Base-by-base conservation (phyloP, 1,140 invertebrate species). In the Lethrus apterus region DNA sequence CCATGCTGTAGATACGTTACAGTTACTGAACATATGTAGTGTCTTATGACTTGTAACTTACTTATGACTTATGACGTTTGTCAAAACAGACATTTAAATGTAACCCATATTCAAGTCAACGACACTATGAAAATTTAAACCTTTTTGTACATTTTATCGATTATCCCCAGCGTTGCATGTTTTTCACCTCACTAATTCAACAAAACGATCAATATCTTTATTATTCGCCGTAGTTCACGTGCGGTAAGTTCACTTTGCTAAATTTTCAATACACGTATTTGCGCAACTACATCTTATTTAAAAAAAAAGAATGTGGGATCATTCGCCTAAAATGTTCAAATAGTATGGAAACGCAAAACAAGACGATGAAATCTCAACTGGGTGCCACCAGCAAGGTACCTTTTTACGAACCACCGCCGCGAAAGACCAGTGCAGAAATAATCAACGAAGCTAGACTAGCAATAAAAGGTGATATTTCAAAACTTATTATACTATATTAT, bases 391-490 rank as follows among this genome's bases (percentile, higher is more conserved):
- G 51, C 20, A 57, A 63, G 36, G 48, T 52, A 17, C 54, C 60
- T 7, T 60, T 63, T 41, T 62, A 63, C 40, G 60, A 62, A 45
- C 59, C 58, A 2, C 60, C 63, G 17, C 48, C 56, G 24, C 53
- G 62, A 21, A 82, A 82, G 61, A 85, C 82, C 1, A 83, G 80
- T 13, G 79, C 82, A 0, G 81, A 88, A 62, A 86, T 88, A 47
- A 86, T 89, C 38, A 84, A 77, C 57, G 84, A 87, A 70, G 84
- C 86, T 0, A 72, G 81, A 50, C 75, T 77, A 18, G 75, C 76
- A 20, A 71, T 78, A 23, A 65, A 52, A 57, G 63, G 64, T 65
- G 56, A 56, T 19, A 33, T 26, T 11, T 43, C 24, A 33, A n/a
- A n/a, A n/a, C n/a, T n/a, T n/a, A n/a, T n/a, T n/a, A 7, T 26